Conservation (phyloP, 2,797 vertebrate species). For the Myotis planiceps region DNA sequence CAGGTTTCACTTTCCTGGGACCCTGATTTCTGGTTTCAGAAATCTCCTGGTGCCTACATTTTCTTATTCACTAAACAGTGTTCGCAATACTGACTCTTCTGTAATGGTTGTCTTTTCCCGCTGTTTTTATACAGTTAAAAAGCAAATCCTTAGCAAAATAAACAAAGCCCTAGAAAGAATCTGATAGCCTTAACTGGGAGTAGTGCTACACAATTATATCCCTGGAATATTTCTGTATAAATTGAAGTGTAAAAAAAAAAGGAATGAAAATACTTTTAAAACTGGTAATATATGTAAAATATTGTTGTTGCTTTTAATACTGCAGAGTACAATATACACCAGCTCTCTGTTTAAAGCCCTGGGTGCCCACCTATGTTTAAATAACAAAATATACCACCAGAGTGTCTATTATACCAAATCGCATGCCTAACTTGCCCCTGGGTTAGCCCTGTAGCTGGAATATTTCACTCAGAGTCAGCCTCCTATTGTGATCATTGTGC, state of each 20-base stretch:
- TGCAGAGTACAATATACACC: background rate
- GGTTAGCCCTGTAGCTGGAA: background rate
- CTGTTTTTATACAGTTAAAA: conserved; percentile 11
- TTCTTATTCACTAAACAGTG: background rate
- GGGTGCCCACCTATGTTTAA: background rate
- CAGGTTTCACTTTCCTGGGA: background rate
- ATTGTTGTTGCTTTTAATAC: background rate
- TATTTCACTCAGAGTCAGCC: background rate
- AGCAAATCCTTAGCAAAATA: conserved; percentile 36
- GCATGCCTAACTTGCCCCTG: background rate
- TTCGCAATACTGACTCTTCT: background rate
- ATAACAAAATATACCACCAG: background rate
- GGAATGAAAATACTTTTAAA: background rate
- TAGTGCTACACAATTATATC: background rate
- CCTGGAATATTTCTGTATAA: background rate
- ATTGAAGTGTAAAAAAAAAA: conserved; percentile 11
- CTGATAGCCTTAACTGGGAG: background rate
- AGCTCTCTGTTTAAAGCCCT: background rate
- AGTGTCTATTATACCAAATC: background rate
- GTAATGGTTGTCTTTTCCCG: background rate
- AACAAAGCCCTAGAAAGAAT: conserved; percentile 41
- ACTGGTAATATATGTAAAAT: conserved; percentile 1
- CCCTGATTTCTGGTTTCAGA: background rate
- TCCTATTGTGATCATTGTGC: background rate
- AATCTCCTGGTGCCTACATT: background rate